Evolutionary conservation across 2,888 invertebrate species (phyloP).

Genomic region (Eurytoma californica): DNA sequence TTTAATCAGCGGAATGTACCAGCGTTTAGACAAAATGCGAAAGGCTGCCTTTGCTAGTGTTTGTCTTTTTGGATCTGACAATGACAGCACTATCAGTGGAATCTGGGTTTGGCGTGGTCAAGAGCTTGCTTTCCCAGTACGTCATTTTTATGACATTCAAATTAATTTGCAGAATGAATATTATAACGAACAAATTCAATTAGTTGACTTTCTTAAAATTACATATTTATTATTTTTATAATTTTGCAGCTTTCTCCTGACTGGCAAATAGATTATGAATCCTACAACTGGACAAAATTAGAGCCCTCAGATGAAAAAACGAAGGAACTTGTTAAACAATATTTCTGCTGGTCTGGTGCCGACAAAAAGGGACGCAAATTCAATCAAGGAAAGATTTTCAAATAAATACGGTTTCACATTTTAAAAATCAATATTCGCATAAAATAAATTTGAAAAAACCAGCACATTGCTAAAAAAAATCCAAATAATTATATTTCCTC

Average conservation of each 20-base stretch:
- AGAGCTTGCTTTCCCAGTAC: constrained; percentile 89
- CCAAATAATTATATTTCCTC: constrained; percentile 46
- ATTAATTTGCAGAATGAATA: background rate
- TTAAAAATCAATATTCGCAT: constrained; percentile 67
- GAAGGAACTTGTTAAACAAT: constrained; percentile 90
- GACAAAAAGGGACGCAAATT: constrained; percentile 93
- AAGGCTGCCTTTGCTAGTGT: constrained; percentile 97
- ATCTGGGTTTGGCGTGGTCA: constrained; percentile 99
- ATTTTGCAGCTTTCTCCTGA: constrained; percentile 85
- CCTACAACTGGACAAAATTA: constrained; percentile 95
- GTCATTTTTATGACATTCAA: constrained; percentile 56
- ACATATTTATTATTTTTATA: no score
- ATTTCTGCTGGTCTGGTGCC: constrained; percentile 92
- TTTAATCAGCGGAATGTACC: constrained; percentile 97
- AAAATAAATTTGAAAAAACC: constrained; percentile 64
- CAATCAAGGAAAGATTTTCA: constrained; percentile 99
- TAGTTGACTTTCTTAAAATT: no score
- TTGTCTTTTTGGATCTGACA: constrained; percentile 94
- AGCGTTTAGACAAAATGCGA: constrained; percentile 97
- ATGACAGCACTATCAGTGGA: constrained; percentile 94
- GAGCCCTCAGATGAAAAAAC: constrained; percentile 88
- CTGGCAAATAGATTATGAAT: constrained; percentile 98
- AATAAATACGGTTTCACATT: constrained; percentile 80
- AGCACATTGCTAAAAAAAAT: constrained; percentile 37
- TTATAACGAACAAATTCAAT: constrained; percentile 9